Evolutionary conservation across 2,797 vertebrate genomes (phyloP).

Genomic region (Pseudomugil gertrudae): DNA sequence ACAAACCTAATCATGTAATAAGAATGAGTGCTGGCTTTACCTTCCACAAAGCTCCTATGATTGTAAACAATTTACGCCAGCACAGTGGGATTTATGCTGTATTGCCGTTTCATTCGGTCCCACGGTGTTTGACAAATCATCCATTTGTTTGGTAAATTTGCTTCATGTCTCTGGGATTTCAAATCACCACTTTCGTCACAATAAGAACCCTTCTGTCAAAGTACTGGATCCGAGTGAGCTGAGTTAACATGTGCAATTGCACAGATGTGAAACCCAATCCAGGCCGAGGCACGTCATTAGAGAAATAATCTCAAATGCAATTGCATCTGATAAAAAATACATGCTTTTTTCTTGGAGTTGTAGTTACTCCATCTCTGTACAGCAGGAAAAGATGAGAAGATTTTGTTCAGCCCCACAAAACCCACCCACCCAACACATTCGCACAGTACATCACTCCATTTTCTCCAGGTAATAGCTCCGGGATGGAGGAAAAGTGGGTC

Average conservation of each 20-base stretch:
- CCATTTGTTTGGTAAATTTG: slow-evolving; percentile 70
- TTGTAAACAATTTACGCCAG: slow-evolving; percentile 63
- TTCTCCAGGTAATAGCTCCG: slow-evolving; percentile 70
- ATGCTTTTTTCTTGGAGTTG: slow-evolving; percentile 56
- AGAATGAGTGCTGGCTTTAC: slow-evolving; percentile 57
- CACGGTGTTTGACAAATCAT: slow-evolving; percentile 55
- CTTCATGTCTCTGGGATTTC: slow-evolving; percentile 52
- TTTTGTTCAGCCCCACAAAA: slow-evolving; percentile 55
- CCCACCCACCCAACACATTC: slow-evolving; percentile 26
- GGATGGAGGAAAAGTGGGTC: slow-evolving; percentile 73
- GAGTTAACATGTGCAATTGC: slow-evolving; percentile 29
- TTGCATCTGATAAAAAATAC: slow-evolving; percentile 52
- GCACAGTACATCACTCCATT: slow-evolving; percentile 51
- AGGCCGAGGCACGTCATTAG: slow-evolving; percentile 39
- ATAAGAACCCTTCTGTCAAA: slow-evolving; percentile 20
- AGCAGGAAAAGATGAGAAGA: slow-evolving; percentile 50
- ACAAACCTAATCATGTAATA: slow-evolving; percentile 67
- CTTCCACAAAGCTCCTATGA: slow-evolving; percentile 48
- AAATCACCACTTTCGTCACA: slow-evolving; percentile 38
- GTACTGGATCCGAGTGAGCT: slow-evolving; percentile 22
- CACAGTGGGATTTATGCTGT: slow-evolving; percentile 36
- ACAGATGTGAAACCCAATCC: slow-evolving; percentile 22
- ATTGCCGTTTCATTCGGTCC: slow-evolving; percentile 45
- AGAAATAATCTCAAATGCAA: slow-evolving; percentile 42
- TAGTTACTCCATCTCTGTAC: slow-evolving; percentile 47